Base-by-base conservation (phyloP, 2,888 invertebrate genomes). In the Entomobrya multifasciata region DNA sequence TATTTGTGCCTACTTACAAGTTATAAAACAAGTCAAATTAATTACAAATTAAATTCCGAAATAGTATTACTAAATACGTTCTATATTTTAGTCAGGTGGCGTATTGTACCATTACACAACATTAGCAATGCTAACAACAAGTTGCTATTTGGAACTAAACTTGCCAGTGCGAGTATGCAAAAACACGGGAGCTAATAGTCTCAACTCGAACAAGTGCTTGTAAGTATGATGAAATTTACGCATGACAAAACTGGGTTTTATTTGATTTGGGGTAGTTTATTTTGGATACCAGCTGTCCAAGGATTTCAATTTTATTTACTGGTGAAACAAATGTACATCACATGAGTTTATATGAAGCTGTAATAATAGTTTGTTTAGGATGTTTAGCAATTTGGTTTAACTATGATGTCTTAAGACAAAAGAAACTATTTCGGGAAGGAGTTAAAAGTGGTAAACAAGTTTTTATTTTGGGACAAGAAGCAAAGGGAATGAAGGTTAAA, bases 181-280 rank as follows among this genome's bases (percentile, higher is more conserved):
- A 1, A 57, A 57, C 22, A 13, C 57, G 1, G 22, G 20, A 57
- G 22, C 57, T 6, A 57, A 91, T 94, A 94, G 92, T 94, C 93
- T 92, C 93, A 93, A 92, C 94, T 94, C 94, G 94, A 94, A 91
- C 92, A 93, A 6, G 94, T 94, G 1, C 94, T 94, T 92, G 93
- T 94, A 92, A 91, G 92, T 88, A 94, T 94, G 13, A 92, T 94
- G 55, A 94, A 94, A 91, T 94, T 94, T 83, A 94, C 93, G 86
- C 91, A 94, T 72, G 94, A 94, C 91, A 91, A 94, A 70, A 94
- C 94, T 62, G 93, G 93, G 0, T 93, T 92, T 89, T 93, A 93
- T 89, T 89, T 93, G 60, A 93, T 93, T 87, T 94, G 94, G 94
- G 94, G 94, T 0, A 94, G 94, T 89, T 91, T 94, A 17, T 93